Conservation (phyloP, 2,888 invertebrate genomes). For the Empis stercorea region DNA sequence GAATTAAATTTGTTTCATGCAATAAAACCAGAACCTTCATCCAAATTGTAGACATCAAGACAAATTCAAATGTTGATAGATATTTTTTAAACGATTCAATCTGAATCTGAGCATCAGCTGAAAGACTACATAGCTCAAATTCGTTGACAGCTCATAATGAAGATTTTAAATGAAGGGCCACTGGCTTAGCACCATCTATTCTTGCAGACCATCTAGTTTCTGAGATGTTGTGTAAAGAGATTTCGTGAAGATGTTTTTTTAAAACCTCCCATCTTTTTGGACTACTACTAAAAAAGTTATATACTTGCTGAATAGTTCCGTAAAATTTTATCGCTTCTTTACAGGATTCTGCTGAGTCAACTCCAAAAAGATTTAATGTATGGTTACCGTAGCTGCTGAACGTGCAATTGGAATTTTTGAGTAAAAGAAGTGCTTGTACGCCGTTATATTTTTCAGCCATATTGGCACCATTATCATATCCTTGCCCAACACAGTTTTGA, state of each 20-base stretch:
- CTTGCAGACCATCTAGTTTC: background rate
- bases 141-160: background rate
- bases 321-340: background rate
- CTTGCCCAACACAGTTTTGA: too few relatives aligned
- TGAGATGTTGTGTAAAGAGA: background rate
- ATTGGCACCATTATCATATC: too few relatives aligned
- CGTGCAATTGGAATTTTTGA: background rate
- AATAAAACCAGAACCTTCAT: background rate
- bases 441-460: background rate
- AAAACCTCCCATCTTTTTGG: background rate
- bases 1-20: background rate
- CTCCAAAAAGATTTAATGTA: background rate
- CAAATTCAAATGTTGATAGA: too few relatives aligned
- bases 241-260: background rate
- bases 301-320: background rate
- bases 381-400: background rate
- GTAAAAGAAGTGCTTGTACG: background rate
- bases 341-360: background rate
- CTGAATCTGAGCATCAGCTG: background rate
- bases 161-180: background rate
- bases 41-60: background rate
- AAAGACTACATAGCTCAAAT: background rate
- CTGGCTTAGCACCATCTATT: background rate
- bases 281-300: background rate
- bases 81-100: too few relatives aligned